Conservation (phyloP, 2,888 invertebrate genomes). For the Melanotus villosus region DNA sequence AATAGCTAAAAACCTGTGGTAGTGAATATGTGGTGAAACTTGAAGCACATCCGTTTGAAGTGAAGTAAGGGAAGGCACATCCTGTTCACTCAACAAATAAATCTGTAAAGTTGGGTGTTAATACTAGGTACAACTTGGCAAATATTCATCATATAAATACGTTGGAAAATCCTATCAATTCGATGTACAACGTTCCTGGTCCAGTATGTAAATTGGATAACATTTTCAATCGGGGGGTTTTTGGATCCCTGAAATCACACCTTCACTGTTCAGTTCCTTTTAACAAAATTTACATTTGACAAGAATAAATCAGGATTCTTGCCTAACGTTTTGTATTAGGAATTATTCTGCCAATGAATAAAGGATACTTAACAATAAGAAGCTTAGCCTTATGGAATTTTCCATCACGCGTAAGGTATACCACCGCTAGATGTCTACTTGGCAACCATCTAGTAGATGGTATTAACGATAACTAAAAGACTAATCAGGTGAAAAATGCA, state of each 20-base stretch:
- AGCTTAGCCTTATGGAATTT: no score
- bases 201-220: conserved; percentile 76
- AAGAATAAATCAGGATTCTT: no score
- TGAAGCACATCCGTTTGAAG: conserved; percentile 74
- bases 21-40: conserved; percentile 73
- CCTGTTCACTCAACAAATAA: conserved; percentile 76
- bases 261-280: no score
- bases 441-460: no score
- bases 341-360: no score
- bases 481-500: no score
- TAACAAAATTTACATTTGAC: no score
- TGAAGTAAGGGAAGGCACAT: conserved; percentile 79
- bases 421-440: no score
- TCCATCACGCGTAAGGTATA: no score
- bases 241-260: conserved; percentile 66
- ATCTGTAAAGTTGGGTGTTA: conserved; percentile 68
- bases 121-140: not conserved
- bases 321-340: no score
- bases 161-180: conserved; percentile 69
- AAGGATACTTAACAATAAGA: no score
- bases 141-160: conserved; percentile 61
- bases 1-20: conserved; percentile 64
- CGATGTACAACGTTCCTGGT: conserved; percentile 74
- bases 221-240: conserved; percentile 71
- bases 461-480: no score